Base-by-base conservation (phyloP, 2,797 vertebrate species). In the Etheostoma perlongum region DNA sequence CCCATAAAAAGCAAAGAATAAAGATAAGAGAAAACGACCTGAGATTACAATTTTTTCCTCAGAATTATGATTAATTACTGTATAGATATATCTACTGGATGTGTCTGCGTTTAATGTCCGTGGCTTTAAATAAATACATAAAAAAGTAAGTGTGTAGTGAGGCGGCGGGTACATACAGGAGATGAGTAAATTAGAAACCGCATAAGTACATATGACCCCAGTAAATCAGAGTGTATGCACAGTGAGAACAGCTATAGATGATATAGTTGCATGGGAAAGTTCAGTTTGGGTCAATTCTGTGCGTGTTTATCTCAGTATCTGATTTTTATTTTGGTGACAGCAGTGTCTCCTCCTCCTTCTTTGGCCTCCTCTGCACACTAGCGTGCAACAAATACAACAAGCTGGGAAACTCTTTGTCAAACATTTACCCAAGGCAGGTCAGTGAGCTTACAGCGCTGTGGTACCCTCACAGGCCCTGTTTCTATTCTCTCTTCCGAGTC, bases 401-500 rank as follows among this genome's bases (percentile, higher is more conserved):
- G 74, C 82, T 68, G 81, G 59, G 79, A 85, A 73, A 71, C 77
- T 81, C 47, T 70, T 75, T 76, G 83, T 87, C 78, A 90, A 88
- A 91, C 84, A 88, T 93, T 88, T 88, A 91, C 92, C 65, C 71
- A 66, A 40, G 55, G 49, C 81, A 72, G 75, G 69, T 78, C 64
- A 54, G 61, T 51, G 59, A 85, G 61, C 78, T 66, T 44, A 53
- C 36, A 69, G 78, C 3, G 9, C 51, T 49, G 68, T 76, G 63
- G 51, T 61, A 16, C 5, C 23, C 52, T 80, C 62, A 63, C 16
- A 40, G 48, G 51, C 10, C 18, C 36, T 48, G 51, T 49, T 76
- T 67, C 49, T 63, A 5, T 47, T 64, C 73, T 46, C 18, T 25
- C 59, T 23, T 5, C 42, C 0, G 1, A 60, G 57, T 52, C 53